Evolutionary conservation across 2,888 invertebrate genomes (phyloP).

Genomic region (Hyposoter didymator): DNA sequence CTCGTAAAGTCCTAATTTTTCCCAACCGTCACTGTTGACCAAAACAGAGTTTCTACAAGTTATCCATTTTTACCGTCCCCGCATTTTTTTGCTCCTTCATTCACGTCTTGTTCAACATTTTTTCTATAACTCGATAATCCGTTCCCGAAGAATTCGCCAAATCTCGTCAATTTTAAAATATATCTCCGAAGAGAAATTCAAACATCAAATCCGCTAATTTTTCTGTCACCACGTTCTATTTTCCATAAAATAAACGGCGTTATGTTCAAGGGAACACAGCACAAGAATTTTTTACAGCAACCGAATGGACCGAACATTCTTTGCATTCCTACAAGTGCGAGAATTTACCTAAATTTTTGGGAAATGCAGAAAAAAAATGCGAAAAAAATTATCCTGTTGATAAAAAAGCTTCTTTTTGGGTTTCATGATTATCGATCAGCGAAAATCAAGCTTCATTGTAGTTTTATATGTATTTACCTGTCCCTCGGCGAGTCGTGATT

Average conservation of each 20-base stretch:
- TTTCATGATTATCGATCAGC: not conserved
- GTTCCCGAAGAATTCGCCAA: no score
- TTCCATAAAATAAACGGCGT: no score
- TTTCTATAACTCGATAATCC: not conserved
- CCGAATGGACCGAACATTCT: no score
- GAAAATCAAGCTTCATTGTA: not conserved
- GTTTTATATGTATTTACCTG: constrained; percentile 86
- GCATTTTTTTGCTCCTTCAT: not conserved
- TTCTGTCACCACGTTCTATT: no score
- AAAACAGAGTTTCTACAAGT: constrained; percentile 13
- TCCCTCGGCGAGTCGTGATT: constrained; percentile 98
- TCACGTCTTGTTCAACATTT: no score
- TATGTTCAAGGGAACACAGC: no score
- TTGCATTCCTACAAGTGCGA: no score
- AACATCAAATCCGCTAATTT: no score
- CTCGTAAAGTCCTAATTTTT: constrained; percentile 98
- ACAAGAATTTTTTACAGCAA: no score
- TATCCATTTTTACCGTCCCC: not conserved
- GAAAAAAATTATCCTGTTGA: not conserved
- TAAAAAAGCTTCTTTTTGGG: not conserved
- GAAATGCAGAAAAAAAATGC: not conserved
- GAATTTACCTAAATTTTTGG: no score
- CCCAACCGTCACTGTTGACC: constrained; percentile 95
- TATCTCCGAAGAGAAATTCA: no score
- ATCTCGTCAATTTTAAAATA: not conserved